Evolutionary conservation across 2,888 invertebrate species (phyloP), one percentile per base, ranked within the genome.

Genomic region (Ferrisia virgata): DNA sequence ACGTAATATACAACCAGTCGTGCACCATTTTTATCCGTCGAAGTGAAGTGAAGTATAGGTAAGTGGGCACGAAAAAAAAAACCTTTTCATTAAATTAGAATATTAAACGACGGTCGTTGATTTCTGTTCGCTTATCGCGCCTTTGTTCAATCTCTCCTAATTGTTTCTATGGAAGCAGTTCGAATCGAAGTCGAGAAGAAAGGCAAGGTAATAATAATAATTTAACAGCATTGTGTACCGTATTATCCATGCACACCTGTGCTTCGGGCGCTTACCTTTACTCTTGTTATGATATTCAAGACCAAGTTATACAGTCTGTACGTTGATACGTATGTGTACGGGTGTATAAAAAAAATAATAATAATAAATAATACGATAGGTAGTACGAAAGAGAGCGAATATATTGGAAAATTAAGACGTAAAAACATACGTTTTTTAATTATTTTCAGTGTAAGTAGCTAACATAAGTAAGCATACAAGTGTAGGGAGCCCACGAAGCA

Each of bases 161-260:
- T 82, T 82, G 58, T 82, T 82, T 82, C 82, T 82, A 82, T 69
- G 82, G 82, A 82, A 82, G 58, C 82, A 82, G 82, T 82, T 82
- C 82, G 64, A 64, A 82, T 82, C 82, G 58, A 82, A 33, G 64
- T 39, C 11, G 64, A 82, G 82, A 64, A 58, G 82, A 82, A 82
- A 82, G 82, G 82, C 28, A 64, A 64, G 82, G 82, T 82, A 82
- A 82, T 82, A 82, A 82, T 82, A 82, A 82, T 82, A 82, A 82
- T 82, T 82, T 82, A 82, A 58, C 58, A 58, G 64, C 82, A 82
- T 82, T 82, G 82, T 82, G 82, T 69, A 69, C 82, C 82, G 82
- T 82, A 82, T 82, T 82, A 82, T 82, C 82, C 82, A 82, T 82
- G 82, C 82, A 82, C 82, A 82, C 82, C 82, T 82, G 82, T 82